A percentile compares a stretch with the other conserved stretches of the same genome.
Conservation (phyloP, 2,797 vertebrate genomes). For the Fistularia tabacaria region DNA sequence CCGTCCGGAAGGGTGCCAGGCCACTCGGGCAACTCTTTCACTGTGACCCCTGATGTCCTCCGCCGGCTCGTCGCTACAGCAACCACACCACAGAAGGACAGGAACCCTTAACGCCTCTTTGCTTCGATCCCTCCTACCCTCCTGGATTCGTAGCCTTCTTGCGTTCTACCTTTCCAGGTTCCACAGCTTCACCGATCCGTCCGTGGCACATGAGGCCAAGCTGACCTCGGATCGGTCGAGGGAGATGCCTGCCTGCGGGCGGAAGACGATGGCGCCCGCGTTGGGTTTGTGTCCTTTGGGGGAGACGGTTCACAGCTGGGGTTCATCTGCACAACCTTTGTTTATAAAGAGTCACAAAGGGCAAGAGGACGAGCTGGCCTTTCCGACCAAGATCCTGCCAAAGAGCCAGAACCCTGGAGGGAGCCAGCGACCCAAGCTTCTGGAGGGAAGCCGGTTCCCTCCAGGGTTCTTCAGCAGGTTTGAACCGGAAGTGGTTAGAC, state of each 20-base stretch:
- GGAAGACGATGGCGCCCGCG: conserved; percentile 89
- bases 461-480: too few relatives aligned
- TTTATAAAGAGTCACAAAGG: conserved; percentile 12
- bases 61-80: conserved; percentile 87
- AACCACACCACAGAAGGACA: conserved; percentile 13
- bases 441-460: too few relatives aligned
- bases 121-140: neutral
- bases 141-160: neutral
- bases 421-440: too few relatives aligned
- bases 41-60: conserved; percentile 94
- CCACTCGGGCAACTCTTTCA: conserved; percentile 85
- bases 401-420: too few relatives aligned
- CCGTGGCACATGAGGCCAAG: conserved; percentile 89
- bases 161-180: conserved; percentile 85
- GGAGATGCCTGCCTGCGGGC: conserved; percentile 85
- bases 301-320: neutral
- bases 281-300: conserved; percentile 88
- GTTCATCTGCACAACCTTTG: too few relatives aligned
- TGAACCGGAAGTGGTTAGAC: too few relatives aligned
- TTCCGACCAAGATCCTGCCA: too few relatives aligned
- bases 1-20: conserved; percentile 94
- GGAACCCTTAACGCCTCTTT: too few relatives aligned
- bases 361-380: too few relatives aligned
- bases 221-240: conserved; percentile 87
- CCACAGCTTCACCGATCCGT: conserved; percentile 96